Base-by-base conservation (phyloP, 1,140 invertebrate species). In the Hyles vespertilio region DNA sequence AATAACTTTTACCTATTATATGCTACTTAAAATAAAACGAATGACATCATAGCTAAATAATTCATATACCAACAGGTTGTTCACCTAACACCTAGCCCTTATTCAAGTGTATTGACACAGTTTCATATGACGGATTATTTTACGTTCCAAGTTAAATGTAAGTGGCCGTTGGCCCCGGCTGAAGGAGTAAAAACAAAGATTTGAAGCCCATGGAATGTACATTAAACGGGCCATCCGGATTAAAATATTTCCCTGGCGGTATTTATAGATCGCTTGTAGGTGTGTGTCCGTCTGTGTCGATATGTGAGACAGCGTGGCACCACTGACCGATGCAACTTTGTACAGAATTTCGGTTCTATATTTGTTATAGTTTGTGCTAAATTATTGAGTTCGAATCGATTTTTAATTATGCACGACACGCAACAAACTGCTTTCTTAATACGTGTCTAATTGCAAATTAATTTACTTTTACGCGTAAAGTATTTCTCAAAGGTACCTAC, bases 231-330 rank as follows among this genome's bases (percentile, higher is more conserved):
- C 78, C 78, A 84, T 84, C 72, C 72, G 81, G 82, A 85, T 88
- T 86, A 86, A 86, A 88, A 88, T 88, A 86, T 86, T 86, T 84
- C 74, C 74, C 73, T 74, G 70, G 63, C 64, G 81, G 64, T 86
- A 86, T 88, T 85, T 83, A 84, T 86, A 85, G 83, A 84, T 68
- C 73, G 72, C 69, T 75, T 71, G 80, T 78, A 75, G 79, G 81
- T 81, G 81, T 73, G 79, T 79, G 81, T 80, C 56, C 69, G 79
- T 81, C 69, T 80, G 79, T 78, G 72, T 72, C 67, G 76, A 72
- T 79, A 69, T 77, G 73, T 81, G 81, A 88, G 85, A 86, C 85
- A 75, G 85, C 85, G 79, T 86, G 83, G 84, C 84, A 83, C 83
- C 85, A 70, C 79, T 79, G 66, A 73, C 72, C 83, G 70, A 71